phyloP scores from a whole-genome alignment of 2,888 invertebrate genomes.

The Priocnemis perturbator region DNA sequence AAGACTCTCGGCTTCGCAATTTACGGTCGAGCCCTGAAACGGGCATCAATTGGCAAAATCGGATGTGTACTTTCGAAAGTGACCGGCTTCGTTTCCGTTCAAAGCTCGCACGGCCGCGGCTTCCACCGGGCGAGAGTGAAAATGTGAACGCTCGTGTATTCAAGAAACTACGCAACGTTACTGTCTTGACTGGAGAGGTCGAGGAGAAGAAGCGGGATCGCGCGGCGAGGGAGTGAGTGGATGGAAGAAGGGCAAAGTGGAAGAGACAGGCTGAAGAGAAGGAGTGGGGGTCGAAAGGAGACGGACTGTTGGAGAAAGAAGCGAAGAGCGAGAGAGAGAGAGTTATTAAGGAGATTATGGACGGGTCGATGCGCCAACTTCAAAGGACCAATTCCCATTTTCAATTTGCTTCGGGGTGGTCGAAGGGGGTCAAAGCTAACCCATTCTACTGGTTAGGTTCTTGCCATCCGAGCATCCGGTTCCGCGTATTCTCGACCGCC shows the following conservation, averaged over 20 bases:
- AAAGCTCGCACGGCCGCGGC: too few relatives aligned
- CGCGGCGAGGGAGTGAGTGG: not conserved
- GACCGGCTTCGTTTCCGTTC: too few relatives aligned
- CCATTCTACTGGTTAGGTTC: slow-evolving; percentile 45
- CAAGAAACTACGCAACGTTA: too few relatives aligned
- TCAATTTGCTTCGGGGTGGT: slow-evolving; percentile 63
- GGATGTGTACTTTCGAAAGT: too few relatives aligned
- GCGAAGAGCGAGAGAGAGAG: slow-evolving; percentile 48
- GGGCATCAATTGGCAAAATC: too few relatives aligned
- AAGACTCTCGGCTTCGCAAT: too few relatives aligned
- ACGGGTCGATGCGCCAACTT: slow-evolving; percentile 67
- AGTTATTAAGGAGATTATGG: slow-evolving; percentile 71
- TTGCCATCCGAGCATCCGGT: slow-evolving; percentile 41
- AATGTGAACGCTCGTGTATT: too few relatives aligned
- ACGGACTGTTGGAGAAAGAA: slow-evolving; percentile 28
- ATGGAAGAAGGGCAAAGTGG: not conserved
- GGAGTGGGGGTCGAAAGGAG: not conserved
- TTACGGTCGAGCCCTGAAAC: too few relatives aligned
- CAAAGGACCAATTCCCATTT: slow-evolving; percentile 73
- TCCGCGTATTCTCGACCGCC: slow-evolving; percentile 44
- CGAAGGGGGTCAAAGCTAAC: slow-evolving; percentile 10
- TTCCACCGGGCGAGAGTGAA: too few relatives aligned
- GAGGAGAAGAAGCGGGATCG: too few relatives aligned
- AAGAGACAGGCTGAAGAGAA: slow-evolving; percentile 2
- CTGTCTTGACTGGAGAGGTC: too few relatives aligned